Evolutionary conservation across 2,797 vertebrate species (phyloP), one percentile per base, ranked within the genome.

Genomic region (Lacerta viridis): DNA sequence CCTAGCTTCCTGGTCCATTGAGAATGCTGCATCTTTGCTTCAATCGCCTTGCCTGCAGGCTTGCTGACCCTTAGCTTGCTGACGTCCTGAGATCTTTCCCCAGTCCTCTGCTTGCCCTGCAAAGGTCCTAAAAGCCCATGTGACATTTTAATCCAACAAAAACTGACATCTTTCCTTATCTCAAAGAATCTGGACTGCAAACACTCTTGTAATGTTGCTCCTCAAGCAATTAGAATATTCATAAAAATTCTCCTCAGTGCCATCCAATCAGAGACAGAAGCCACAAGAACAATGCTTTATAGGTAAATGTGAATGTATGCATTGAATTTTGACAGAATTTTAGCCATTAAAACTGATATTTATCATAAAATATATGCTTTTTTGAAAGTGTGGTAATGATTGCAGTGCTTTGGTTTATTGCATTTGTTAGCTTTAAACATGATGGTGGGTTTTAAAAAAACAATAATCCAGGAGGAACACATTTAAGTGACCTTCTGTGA

Each of bases 401-500:
- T 0, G 23, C 2, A 33, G 8, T 80, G 87, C 83, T 1, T 75
- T 88, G 6, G 82, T 77, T 83, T 43, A 3, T 75, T 83, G 82
- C 88, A 83, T 11, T 27, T 33, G 87, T 18, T 3, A 59, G 0
- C 83, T 90, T 84, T 91, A 93, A 92, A 75, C 59, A 15, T 64
- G 66, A 17, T 25, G 36, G 10, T 8, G 25, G 17, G 25, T 66
- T 76, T 69, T 9, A 43, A 59, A 43, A 59, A 55, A 55, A 86
- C 36, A 66, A 66, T 66, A 76, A 76, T 76, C 33, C 25, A 27
- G 43, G 46, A 64, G 69, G 50, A 27, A 81, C 71, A 13, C 61
- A 91, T 64, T 87, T 43, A 92, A 90, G 27, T 88, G 89, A 93
- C 88, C 86, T 93, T 94, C 91, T 79, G 11, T 90, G 71, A 50